Percentiles rank a stretch among this genome's conserved stretches.
Evolutionary conservation across 2,888 invertebrate species (phyloP).

Genomic region (Pelosia muscerda): DNA sequence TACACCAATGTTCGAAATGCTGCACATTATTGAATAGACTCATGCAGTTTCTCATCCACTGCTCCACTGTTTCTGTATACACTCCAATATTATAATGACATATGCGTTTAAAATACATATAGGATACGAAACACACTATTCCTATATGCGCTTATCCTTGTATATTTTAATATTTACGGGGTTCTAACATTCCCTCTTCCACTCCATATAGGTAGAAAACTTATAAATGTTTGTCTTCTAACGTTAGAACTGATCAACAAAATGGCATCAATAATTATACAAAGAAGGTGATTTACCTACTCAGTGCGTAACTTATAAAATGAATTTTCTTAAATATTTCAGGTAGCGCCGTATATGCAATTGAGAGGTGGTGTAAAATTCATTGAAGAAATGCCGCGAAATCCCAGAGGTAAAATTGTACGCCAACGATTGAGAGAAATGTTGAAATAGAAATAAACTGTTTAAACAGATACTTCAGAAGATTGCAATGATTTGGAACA

Average conservation of each 20-base stretch:
- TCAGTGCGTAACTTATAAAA: conserved; percentile 28
- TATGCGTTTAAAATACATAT: too few species aligned
- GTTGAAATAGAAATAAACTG: conserved; percentile 64
- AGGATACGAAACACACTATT: too few species aligned
- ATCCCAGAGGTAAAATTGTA: conserved; percentile 90
- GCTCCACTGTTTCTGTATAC: too few species aligned
- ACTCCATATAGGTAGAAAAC: too few species aligned
- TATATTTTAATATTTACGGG: too few species aligned
- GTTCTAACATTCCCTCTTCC: too few species aligned
- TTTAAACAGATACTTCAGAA: conserved; percentile 20
- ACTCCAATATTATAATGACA: too few species aligned
- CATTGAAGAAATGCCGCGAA: conserved; percentile 89
- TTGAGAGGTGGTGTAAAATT: conserved; percentile 90
- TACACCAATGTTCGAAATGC: too few species aligned
- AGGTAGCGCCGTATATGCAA: conserved; percentile 87
- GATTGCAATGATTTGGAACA: conserved; percentile 6
- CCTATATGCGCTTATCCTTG: too few species aligned
- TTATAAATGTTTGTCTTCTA: too few species aligned
- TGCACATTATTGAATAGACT: too few species aligned
- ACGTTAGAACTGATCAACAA: background rate
- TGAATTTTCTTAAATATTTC: conserved; percentile 46
- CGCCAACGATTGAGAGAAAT: conserved; percentile 85
- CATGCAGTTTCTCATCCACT: too few species aligned
- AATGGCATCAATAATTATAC: background rate
- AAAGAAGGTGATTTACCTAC: conserved; percentile 29